A percentile compares a stretch with the other conserved stretches of the same genome.
Evolutionary conservation across 2,797 vertebrate genomes (phyloP).

Genomic region (Alfaro cultratus): DNA sequence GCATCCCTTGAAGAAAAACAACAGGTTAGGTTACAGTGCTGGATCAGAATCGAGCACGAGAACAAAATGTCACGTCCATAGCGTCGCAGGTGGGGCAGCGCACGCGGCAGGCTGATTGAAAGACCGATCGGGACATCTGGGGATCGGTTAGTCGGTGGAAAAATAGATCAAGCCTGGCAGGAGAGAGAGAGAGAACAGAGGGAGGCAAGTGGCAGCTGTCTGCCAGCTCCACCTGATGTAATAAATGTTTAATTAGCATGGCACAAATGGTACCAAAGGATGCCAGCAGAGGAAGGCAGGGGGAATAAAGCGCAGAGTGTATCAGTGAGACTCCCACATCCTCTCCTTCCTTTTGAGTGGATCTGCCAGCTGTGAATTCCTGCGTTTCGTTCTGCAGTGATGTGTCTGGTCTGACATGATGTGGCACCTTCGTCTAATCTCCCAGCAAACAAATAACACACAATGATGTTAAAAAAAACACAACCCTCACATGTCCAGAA

Average conservation of each 20-base stretch:
- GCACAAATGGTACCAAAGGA: slow-evolving; percentile 45
- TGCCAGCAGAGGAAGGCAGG: slow-evolving; percentile 22
- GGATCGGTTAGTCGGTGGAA: slow-evolving; percentile 29
- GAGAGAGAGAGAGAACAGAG: slow-evolving; percentile 10
- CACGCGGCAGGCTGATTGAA: not conserved
- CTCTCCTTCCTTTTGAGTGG: not conserved
- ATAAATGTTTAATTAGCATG: slow-evolving; percentile 70
- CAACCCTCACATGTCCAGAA: slow-evolving; percentile 23
- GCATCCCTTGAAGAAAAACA: slow-evolving; percentile 11
- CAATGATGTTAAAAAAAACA: slow-evolving; percentile 39
- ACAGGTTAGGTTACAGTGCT: slow-evolving; percentile 14
- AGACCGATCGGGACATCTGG: slow-evolving; percentile 38
- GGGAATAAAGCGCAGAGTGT: not conserved
- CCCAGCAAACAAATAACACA: slow-evolving; percentile 38
- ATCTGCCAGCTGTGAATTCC: slow-evolving; percentile 24
- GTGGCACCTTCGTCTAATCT: not conserved
- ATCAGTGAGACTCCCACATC: slow-evolving; percentile 1
- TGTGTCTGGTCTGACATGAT: not conserved
- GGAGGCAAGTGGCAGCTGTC: slow-evolving; percentile 33
- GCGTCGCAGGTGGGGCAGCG: not conserved
- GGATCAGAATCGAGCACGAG: slow-evolving; percentile 15
- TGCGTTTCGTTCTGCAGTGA: not conserved
- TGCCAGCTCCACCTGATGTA: slow-evolving; percentile 42
- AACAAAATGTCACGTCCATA: not conserved
- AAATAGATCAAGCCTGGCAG: slow-evolving; percentile 41